phyloP scores from a whole-genome alignment of 2,888 invertebrate genomes.

The Camptogramma bilineatum region DNA sequence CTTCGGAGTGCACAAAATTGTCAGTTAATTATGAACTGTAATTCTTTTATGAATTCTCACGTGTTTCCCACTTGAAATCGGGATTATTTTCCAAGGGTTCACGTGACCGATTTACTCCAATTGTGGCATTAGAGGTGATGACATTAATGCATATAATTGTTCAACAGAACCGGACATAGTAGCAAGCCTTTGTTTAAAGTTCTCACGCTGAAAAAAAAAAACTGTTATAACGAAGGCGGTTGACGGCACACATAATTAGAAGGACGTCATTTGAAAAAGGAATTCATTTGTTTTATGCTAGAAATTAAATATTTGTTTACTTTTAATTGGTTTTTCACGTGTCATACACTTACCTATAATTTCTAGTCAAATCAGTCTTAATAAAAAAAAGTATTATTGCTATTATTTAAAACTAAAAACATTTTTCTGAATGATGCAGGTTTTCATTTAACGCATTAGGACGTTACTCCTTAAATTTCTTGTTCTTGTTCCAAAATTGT shows the following conservation, averaged over 20 bases:
- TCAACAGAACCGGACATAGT: slow-evolving; percentile 28
- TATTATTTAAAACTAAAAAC: no score
- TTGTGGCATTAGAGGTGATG: slow-evolving; percentile 28
- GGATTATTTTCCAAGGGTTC: slow-evolving; percentile 7
- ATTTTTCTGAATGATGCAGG: slow-evolving; percentile 4
- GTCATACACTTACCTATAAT: no score
- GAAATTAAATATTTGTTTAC: no score
- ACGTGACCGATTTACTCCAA: slow-evolving; percentile 29
- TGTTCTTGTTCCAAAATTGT: slow-evolving; percentile 1
- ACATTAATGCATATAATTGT: slow-evolving; percentile 27
- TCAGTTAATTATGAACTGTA: background rate
- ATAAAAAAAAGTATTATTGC: no score
- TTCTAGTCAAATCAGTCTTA: no score
- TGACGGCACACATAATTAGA: background rate
- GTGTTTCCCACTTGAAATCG: slow-evolving; percentile 14
- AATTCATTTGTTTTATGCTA: background rate
- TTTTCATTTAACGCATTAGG: background rate
- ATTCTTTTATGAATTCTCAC: slow-evolving; percentile 14
- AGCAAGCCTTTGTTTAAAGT: slow-evolving; percentile 32
- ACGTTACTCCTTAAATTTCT: background rate
- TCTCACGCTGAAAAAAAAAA: slow-evolving; percentile 39
- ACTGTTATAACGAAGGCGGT: slow-evolving; percentile 10
- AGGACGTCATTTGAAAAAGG: slow-evolving; percentile 2
- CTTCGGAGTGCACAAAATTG: no score
- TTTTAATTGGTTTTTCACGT: no score